Conservation (phyloP, 2,113 vertebrate species). For the Daboia siamensis region DNA sequence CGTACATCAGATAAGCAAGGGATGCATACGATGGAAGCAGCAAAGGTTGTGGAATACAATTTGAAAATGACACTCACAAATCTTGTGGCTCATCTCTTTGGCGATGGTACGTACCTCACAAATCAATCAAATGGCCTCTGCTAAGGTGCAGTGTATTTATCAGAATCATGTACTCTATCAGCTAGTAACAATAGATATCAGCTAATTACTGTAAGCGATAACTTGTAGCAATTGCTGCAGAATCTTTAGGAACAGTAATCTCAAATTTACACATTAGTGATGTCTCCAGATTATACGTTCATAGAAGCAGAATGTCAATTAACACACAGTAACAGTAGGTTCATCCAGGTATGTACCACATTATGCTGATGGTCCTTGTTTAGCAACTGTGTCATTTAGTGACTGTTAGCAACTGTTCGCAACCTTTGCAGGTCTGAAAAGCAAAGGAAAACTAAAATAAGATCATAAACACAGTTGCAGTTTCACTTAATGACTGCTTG, state of each 20-base stretch:
- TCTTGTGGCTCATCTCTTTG: conserved; percentile 84
- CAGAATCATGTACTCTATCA: not conserved
- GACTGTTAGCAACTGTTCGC: not conserved
- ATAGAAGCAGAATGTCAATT: not conserved
- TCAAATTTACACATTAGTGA: not conserved
- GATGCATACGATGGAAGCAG: conserved; percentile 86
- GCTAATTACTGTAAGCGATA: not conserved
- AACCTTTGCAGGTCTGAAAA: not conserved
- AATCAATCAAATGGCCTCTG: not conserved
- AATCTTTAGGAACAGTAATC: not conserved
- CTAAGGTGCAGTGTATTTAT: not conserved
- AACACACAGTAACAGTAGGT: too few species aligned
- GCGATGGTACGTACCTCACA: conserved; percentile 74
- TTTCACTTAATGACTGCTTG: not conserved
- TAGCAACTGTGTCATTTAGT: not conserved
- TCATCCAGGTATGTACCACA: not conserved
- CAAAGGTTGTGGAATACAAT: conserved; percentile 85
- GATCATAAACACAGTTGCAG: not conserved
- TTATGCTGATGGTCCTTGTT: not conserved
- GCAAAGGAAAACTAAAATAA: not conserved
- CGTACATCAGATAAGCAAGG: conserved; percentile 86
- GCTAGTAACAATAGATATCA: not conserved
- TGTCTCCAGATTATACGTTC: not conserved
- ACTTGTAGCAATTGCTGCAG: too few species aligned
- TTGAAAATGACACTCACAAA: conserved; percentile 82